phyloP scores from a whole-genome alignment of 2,888 invertebrate genomes.

The Xestoiulus laeticollis region DNA sequence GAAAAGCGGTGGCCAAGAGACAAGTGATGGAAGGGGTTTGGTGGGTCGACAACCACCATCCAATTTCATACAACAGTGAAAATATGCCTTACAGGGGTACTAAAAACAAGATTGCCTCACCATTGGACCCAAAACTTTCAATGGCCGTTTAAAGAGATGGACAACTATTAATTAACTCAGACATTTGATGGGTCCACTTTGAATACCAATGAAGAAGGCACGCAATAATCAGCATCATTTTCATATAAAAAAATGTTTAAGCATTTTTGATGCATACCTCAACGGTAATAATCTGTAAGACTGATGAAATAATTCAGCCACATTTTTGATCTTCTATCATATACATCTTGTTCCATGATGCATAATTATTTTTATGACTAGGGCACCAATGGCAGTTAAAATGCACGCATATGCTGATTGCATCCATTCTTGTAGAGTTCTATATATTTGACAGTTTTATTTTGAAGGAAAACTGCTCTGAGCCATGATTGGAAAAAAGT shows the following conservation, averaged over 20 bases:
- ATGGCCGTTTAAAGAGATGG: not conserved
- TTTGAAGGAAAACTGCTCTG: not conserved
- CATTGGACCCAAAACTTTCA: not conserved
- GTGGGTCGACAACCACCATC: conserved; percentile 34
- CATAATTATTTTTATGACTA: not conserved
- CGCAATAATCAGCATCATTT: not conserved
- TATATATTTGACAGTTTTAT: not conserved
- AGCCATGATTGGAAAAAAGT: not conserved
- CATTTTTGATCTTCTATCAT: not conserved
- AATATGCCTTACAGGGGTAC: not conserved
- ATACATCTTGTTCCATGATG: not conserved
- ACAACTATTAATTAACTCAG: conserved; percentile 30
- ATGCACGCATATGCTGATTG: not conserved
- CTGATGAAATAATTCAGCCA: conserved; percentile 3
- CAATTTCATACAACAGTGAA: not conserved
- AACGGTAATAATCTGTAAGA: not conserved
- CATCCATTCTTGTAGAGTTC: not conserved
- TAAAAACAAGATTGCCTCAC: conserved; percentile 14
- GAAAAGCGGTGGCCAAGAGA: conserved; percentile 5
- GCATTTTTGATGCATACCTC: not conserved
- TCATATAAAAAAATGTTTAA: not conserved
- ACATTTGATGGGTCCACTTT: not conserved
- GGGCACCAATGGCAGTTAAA: not conserved
- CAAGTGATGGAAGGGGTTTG: conserved; percentile 42
- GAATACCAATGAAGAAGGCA: not conserved